phyloP scores from a whole-genome alignment of 92 coral and sea anemone species.

The Umimayanthus kanabou region DNA sequence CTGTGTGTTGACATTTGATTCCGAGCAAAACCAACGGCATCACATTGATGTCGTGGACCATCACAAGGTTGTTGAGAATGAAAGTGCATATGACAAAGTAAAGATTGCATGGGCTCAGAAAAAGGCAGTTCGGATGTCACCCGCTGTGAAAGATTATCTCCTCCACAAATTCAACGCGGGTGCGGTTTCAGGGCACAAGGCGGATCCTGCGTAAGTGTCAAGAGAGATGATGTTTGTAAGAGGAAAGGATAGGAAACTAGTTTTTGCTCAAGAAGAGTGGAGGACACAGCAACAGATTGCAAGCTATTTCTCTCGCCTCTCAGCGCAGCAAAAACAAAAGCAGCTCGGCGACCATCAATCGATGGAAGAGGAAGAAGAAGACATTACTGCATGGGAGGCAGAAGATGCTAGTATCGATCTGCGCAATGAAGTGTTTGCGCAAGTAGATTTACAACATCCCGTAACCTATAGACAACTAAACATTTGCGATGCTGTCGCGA shows the following conservation, averaged over 20 bases:
- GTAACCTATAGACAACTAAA: neutral
- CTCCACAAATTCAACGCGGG: neutral
- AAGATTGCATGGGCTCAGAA: slow-evolving; percentile 51
- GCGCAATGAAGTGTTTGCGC: slow-evolving; percentile 11
- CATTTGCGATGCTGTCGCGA: neutral
- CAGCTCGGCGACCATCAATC: neutral
- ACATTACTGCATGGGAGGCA: neutral
- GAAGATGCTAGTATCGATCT: neutral
- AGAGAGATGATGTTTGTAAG: neutral
- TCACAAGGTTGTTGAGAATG: slow-evolving; percentile 35
- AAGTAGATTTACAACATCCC: neutral
- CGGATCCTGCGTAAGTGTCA: neutral
- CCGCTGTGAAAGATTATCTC: neutral
- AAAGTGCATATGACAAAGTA: slow-evolving; percentile 45
- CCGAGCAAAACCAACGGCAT: slow-evolving; percentile 42
- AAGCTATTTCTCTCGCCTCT: slow-evolving; percentile 4
- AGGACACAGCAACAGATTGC: neutral
- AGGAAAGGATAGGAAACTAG: neutral
- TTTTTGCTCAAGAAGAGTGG: slow-evolving; percentile 5
- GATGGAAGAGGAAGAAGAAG: neutral
- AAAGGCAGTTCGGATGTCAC: slow-evolving; percentile 22
- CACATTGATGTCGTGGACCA: slow-evolving; percentile 56
- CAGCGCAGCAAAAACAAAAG: slow-evolving; percentile 10
- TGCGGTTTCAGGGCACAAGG: slow-evolving; percentile 11
- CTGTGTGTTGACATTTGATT: slow-evolving; percentile 52